These are phyloP conservation scores for Cichladusa arquata DNA, from an alignment of 2,113 vertebrate genomes.

Conservation along the genomic window DNA sequence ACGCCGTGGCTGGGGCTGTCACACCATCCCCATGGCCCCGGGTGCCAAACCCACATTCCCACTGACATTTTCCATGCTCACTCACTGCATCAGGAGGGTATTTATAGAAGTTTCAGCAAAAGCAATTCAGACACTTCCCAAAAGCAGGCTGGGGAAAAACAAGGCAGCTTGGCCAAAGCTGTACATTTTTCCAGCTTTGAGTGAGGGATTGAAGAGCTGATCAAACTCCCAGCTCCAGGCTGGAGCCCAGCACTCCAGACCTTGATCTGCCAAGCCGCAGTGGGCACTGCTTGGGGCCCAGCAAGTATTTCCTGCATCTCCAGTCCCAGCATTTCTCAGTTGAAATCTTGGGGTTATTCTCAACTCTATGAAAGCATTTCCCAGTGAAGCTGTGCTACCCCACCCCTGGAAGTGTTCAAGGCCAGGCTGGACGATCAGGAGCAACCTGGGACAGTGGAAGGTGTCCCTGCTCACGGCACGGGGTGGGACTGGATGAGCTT, in stretches of 20 bases:
- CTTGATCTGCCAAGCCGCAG: background rate
- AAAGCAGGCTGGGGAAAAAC: slow-evolving; percentile 24
- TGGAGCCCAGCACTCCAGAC: background rate
- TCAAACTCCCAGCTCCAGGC: background rate
- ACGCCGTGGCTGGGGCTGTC: fast-evolving
- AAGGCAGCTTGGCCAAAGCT: background rate
- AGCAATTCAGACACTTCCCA: slow-evolving; percentile 13
- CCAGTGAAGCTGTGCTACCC: background rate
- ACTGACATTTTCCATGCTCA: slow-evolving; percentile 7
- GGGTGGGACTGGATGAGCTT: background rate
- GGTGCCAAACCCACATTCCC: background rate
- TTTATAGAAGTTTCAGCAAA: slow-evolving; percentile 54
- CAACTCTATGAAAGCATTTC: background rate
- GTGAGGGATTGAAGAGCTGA: background rate
- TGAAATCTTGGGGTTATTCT: background rate
- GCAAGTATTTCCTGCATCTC: background rate
- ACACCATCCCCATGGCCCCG: fast-evolving
- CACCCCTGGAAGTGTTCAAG: background rate
- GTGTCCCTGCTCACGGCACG: background rate
- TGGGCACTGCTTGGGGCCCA: background rate
- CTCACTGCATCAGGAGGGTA: background rate
- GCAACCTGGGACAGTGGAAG: background rate
- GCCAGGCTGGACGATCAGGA: background rate
- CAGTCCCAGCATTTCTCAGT: background rate
- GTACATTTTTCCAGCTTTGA: background rate